Evolutionary conservation across 2,888 invertebrate genomes (phyloP), one percentile per base, ranked within the genome.

Genomic region (Lampropteryx suffumata): DNA sequence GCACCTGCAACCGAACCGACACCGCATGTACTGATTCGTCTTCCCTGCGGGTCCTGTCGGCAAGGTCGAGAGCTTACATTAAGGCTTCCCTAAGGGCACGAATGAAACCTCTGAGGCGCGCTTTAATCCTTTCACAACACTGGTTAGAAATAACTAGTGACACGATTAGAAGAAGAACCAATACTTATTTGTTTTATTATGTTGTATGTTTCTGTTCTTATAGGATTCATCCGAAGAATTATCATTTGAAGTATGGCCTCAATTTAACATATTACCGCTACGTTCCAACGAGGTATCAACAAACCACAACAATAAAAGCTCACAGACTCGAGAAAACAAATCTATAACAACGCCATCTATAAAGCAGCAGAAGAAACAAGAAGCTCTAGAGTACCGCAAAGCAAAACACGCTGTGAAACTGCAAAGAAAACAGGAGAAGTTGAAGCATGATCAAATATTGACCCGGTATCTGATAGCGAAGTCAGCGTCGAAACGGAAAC

Each of bases 391-490:
- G 17, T 46, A 14, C 27, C 7, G 10, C 5, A 46, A 46, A 12
- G 46, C 32, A 2, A 46, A 39, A 14, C 10, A 33, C 3, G 33
- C 24, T 1, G 9, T 46, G 6, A 39, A 39, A 33, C 33, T 46
- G 0, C 32, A 39, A 10, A 30, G 32, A 3, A 33, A 14, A 21
- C 10, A 27, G 9, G 39, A 46, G 11, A 39, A 28, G n/a, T 21
- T 46, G 3, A 13, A 39, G 3, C 46, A 46, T 17, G 46, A 39
- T 6, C 26, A 14, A 4, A 39, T 39, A 27, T 1, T 33, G 11
- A 46, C 46, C 1, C 17, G 11, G 2, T 46, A 39, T 33, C 10
- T 46, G 9, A 11, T 27, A 17, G 46, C 1, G 0, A 39, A 33
- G 10, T 39, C 27, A 0, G 10, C 26, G 0, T 8, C 17, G 10